Conservation (phyloP, 2,888 invertebrate genomes). For the Zhuqinia jingwanae region DNA sequence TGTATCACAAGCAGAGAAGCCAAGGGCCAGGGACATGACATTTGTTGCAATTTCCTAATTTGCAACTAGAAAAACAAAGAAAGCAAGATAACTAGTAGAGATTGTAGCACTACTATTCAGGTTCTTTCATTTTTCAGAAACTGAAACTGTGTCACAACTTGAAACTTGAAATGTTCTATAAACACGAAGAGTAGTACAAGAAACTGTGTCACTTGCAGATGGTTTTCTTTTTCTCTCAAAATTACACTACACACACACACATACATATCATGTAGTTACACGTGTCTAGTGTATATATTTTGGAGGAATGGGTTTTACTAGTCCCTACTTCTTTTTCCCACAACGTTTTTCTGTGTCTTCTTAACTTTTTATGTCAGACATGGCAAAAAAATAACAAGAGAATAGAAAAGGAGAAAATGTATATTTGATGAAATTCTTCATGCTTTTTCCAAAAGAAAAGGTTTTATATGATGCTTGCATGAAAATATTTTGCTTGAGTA, state of each 20-base stretch:
- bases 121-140: not conserved
- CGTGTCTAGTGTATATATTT: too few relatives aligned
- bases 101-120: not conserved
- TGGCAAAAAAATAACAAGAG: too few relatives aligned
- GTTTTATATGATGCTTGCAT: not conserved
- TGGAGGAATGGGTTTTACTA: too few relatives aligned
- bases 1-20: not conserved
- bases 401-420: not conserved
- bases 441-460: not conserved
- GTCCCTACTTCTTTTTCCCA: not conserved
- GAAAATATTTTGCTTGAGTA: not conserved
- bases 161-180: too few relatives aligned
- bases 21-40: not conserved
- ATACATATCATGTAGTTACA: too few relatives aligned
- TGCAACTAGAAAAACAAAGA: not conserved
- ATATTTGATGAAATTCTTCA: not conserved
- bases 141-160: constrained; percentile 1
- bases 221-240: not conserved
- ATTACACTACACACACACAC: too few relatives aligned
- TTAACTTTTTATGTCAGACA: too few relatives aligned
- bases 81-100: not conserved
- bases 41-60: constrained; percentile 28
- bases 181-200: not conserved
- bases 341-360: not conserved
- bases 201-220: constrained; percentile 21